A percentile compares a stretch with the other conserved stretches of the same genome.
Evolutionary conservation across 2,797 vertebrate genomes (phyloP).

Genomic region (Sibirionetta formosa): DNA sequence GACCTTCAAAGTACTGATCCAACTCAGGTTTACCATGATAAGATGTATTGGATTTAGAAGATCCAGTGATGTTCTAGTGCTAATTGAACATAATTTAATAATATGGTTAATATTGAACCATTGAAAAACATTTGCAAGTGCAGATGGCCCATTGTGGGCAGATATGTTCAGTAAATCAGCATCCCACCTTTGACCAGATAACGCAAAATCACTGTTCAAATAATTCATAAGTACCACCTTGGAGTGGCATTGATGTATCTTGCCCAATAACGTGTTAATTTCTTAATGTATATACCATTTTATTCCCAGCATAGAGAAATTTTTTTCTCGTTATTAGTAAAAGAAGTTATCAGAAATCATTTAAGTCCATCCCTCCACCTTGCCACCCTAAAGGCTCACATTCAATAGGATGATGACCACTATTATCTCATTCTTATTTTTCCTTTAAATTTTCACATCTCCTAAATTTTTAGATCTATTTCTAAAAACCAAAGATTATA

Average conservation of each 20-base stretch:
- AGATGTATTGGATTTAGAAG: neutral
- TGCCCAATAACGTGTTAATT: neutral
- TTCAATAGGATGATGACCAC: neutral
- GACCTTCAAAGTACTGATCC: neutral
- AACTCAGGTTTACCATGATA: neutral
- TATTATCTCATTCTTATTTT: neutral
- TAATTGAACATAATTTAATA: neutral
- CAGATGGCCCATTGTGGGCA: neutral
- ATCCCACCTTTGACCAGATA: neutral
- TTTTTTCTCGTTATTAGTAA: neutral
- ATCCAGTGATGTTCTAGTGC: neutral
- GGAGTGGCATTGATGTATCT: neutral
- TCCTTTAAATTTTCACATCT: neutral
- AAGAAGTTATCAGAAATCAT: neutral
- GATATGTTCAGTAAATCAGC: neutral
- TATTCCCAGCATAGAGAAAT: neutral
- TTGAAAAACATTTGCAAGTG: neutral
- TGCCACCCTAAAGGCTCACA: neutral
- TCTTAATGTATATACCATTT: neutral
- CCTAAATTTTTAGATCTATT: neutral
- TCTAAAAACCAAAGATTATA: neutral
- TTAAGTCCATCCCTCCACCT: neutral
- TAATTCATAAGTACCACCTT: neutral
- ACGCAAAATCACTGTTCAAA: neutral
- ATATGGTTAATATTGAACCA: neutral